Conservation (phyloP, 2,888 invertebrate species). For the Spicauda simplicius region DNA sequence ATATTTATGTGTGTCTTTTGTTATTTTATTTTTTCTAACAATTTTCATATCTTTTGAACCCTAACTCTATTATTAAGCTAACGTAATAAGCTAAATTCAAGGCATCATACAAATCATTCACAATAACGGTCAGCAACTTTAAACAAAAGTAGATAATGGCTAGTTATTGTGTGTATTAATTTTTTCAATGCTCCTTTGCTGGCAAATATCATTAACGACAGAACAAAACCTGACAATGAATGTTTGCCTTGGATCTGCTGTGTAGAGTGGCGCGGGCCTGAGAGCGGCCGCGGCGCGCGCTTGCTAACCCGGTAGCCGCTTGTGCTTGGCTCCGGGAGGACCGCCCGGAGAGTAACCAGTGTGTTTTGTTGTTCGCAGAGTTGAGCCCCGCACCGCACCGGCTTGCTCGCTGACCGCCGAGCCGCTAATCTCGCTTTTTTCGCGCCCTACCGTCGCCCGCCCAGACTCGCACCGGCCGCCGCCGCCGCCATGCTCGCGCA, state of each 20-base stretch:
- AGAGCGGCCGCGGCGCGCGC: slow-evolving; percentile 69
- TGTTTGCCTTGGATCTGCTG: slow-evolving; percentile 57
- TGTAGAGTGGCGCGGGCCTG: slow-evolving; percentile 59
- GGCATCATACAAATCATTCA: slow-evolving; percentile 41
- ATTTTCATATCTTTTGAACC: slow-evolving; percentile 2
- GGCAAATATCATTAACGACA: slow-evolving; percentile 61
- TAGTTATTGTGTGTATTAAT: slow-evolving; percentile 17
- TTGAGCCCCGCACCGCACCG: slow-evolving; percentile 84
- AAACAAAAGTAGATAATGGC: neutral
- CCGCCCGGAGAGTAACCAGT: slow-evolving; percentile 81
- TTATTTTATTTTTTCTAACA: neutral
- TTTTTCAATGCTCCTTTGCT: slow-evolving; percentile 50
- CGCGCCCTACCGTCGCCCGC: slow-evolving; percentile 80
- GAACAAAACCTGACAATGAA: slow-evolving; percentile 50
- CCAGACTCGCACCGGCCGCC: slow-evolving; percentile 75
- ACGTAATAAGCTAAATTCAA: slow-evolving; percentile 59
- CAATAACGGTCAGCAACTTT: neutral
- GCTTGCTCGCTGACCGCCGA: slow-evolving; percentile 84
- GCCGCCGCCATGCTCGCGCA: slow-evolving; percentile 81
- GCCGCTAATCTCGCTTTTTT: slow-evolving; percentile 84
- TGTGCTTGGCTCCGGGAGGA: slow-evolving; percentile 81
- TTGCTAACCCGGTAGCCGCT: slow-evolving; percentile 84
- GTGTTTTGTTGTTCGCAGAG: slow-evolving; percentile 86
- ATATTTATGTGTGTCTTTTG: neutral
- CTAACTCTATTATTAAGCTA: slow-evolving; percentile 41